Evolutionary conservation across 2,113 vertebrate genomes (phyloP).

Genomic region (Psilopsiagon aymara): DNA sequence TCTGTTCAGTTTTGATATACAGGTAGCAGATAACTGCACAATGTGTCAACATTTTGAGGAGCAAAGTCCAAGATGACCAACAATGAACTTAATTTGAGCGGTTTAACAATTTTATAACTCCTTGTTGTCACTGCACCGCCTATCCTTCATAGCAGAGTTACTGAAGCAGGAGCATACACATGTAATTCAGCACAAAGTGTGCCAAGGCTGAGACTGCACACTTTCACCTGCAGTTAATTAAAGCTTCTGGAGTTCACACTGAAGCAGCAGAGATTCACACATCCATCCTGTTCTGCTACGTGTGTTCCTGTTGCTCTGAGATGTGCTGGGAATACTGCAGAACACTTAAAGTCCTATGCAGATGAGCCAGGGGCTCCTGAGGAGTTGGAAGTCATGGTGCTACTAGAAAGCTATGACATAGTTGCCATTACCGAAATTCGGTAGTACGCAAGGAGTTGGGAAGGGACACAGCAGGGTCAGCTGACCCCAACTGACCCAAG

Average conservation of each 20-base stretch:
- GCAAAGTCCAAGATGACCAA: neutral
- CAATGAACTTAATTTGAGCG: neutral
- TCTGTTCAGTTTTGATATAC: neutral
- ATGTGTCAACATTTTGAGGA: neutral
- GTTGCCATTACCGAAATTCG: neutral
- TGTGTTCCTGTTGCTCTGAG: neutral
- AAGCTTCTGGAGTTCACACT: neutral
- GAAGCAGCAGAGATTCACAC: neutral
- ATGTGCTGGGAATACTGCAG: neutral
- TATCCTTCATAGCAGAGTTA: neutral
- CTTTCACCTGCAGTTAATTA: neutral
- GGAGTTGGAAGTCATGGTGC: neutral
- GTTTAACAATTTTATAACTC: neutral
- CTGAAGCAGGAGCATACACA: rapidly evolving
- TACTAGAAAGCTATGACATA: neutral
- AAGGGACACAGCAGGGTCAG: neutral
- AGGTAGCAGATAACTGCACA: neutral
- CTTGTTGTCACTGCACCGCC: neutral
- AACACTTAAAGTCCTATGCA: rapidly evolving
- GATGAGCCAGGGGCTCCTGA: neutral
- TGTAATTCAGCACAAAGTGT: neutral
- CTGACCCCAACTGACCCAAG: neutral
- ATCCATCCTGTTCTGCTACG: neutral
- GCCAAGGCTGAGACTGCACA: neutral
- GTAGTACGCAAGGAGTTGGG: neutral